phyloP scores from a whole-genome alignment of 1,140 invertebrate species.

The Myzus persicae region DNA sequence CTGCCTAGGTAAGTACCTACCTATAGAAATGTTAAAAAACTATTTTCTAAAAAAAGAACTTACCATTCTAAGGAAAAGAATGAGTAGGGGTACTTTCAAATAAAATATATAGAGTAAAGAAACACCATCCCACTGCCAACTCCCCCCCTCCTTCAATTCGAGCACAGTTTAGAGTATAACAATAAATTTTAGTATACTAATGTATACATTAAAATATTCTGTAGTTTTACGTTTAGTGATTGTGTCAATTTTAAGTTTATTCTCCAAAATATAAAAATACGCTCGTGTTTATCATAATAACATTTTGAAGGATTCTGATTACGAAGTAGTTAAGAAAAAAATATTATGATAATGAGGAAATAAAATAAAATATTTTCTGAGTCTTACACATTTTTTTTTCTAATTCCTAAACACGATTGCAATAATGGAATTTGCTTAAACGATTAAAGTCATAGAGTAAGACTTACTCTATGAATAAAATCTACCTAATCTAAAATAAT shows the following conservation, averaged over 20 bases:
- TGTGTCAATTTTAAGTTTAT: constrained; percentile 2
- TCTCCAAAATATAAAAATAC: neutral
- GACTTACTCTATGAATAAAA: neutral
- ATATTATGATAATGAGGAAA: no score
- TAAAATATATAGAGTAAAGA: neutral
- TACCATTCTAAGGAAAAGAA: neutral
- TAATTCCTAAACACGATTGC: neutral
- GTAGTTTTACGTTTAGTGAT: neutral
- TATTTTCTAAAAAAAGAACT: no score
- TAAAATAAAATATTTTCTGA: neutral
- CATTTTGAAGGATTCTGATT: neutral
- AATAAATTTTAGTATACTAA: no score
- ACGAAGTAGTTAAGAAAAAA: neutral
- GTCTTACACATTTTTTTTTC: neutral
- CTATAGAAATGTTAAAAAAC: neutral
- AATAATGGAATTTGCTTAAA: neutral
- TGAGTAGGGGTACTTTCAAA: neutral
- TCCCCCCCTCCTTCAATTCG: neutral
- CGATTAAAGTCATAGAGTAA: no score
- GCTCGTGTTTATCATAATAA: neutral
- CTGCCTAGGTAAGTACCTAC: no score
- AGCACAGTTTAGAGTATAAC: neutral
- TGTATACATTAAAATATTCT: neutral
- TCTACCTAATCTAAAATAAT: neutral
- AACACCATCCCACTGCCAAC: neutral